Evolutionary conservation across 2,888 invertebrate species (phyloP).

Genomic region (Opisthograptis luteolata): DNA sequence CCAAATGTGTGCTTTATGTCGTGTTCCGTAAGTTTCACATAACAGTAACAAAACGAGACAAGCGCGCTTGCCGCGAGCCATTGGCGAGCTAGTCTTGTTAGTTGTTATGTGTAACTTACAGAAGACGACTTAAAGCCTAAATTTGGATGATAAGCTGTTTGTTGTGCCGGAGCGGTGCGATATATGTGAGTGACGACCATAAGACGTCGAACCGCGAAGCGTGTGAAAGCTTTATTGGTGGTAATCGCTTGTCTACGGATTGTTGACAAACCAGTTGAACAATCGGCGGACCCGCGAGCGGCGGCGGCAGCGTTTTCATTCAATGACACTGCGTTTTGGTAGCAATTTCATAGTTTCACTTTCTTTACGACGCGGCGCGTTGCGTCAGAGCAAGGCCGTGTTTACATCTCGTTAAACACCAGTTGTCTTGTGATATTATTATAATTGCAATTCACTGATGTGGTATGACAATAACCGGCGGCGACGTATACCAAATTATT

Average conservation of each 20-base stretch:
- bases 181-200: slow-evolving; percentile 59
- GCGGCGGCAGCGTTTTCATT: slow-evolving; percentile 56
- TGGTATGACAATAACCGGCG: slow-evolving; percentile 37
- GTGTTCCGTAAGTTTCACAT: too few relatives aligned
- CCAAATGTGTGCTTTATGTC: too few relatives aligned
- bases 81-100: too few relatives aligned
- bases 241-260: slow-evolving; percentile 50
- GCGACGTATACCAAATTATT: slow-evolving; percentile 29
- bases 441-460: slow-evolving; percentile 54
- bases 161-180: too few relatives aligned
- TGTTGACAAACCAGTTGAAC: slow-evolving; percentile 61
- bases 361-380: slow-evolving; percentile 53
- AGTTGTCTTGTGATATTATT: slow-evolving; percentile 45
- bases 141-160: too few relatives aligned
- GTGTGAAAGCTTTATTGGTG: slow-evolving; percentile 59
- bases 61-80: too few relatives aligned
- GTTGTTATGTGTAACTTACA: too few relatives aligned
- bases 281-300: slow-evolving; percentile 44
- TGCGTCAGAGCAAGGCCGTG: slow-evolving; percentile 65
- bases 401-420: slow-evolving; percentile 48
- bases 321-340: slow-evolving; percentile 58
- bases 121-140: too few relatives aligned
- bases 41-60: too few relatives aligned
- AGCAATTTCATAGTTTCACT: slow-evolving; percentile 70
- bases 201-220: slow-evolving; percentile 39